These are phyloP conservation scores for Muscina levida DNA, from an alignment of 2,888 invertebrate genomes.

Conservation along the genomic window DNA sequence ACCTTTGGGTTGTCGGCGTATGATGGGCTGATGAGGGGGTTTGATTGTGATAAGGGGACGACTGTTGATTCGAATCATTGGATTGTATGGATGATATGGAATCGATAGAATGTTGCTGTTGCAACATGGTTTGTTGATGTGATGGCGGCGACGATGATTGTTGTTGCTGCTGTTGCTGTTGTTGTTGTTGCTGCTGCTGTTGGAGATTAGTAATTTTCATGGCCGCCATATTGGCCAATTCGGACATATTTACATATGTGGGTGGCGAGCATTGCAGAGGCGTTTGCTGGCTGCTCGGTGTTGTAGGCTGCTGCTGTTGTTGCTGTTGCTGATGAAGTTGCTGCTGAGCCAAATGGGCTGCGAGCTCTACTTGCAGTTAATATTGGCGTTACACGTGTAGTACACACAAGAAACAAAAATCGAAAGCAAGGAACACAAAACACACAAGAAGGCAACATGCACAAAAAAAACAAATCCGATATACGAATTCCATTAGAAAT, in stretches of 20 bases:
- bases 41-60: conserved; percentile 64
- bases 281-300: conserved; percentile 67
- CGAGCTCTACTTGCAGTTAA: conserved; percentile 72
- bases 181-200: conserved; percentile 71
- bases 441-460: conserved; percentile 5
- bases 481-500: conserved; percentile 7
- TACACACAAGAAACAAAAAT: background rate
- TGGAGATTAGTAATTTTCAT: conserved; percentile 84
- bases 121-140: conserved; percentile 75
- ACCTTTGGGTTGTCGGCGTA: conserved; percentile 67
- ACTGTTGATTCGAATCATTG: conserved; percentile 74
- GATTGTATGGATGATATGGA: conserved; percentile 77
- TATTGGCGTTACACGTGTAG: conserved; percentile 1
- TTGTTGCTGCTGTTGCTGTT: conserved; percentile 68
- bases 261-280: conserved; percentile 82
- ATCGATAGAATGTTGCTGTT: conserved; percentile 82
- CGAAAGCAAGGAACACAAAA: conserved; percentile 19
- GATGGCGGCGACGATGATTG: conserved; percentile 41
- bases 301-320: conserved; percentile 65
- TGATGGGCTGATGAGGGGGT: conserved; percentile 60
- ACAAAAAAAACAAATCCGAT: conserved; percentile 1
- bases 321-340: conserved; percentile 69
- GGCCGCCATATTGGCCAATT: conserved; percentile 90
- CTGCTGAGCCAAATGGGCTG: conserved; percentile 77
- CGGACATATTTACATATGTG: conserved; percentile 95